Percentiles rank a stretch among this genome's conserved stretches.
Evolutionary conservation across 2,888 invertebrate genomes (phyloP).

Genomic region (Caenorhabditis sp.): DNA sequence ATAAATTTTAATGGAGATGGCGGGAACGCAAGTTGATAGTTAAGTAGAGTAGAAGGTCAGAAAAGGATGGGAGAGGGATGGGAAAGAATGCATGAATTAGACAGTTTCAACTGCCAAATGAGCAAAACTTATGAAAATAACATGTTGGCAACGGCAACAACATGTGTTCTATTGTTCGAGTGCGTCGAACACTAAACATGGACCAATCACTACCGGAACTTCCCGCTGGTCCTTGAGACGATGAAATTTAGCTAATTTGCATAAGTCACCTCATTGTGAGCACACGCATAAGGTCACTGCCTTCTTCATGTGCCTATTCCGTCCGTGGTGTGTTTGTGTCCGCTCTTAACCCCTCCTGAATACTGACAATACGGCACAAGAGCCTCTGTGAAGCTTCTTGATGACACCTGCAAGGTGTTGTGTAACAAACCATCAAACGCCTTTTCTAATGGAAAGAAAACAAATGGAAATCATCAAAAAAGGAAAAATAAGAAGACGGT

Average conservation of each 20-base stretch:
- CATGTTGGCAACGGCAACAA: conserved; percentile 40
- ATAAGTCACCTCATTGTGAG: conserved; percentile 61
- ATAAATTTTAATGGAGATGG: conserved; percentile 3
- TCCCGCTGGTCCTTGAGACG: conserved; percentile 51
- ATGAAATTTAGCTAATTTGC: conserved; percentile 62
- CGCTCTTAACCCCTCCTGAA: conserved; percentile 28
- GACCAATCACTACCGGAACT: conserved; percentile 61
- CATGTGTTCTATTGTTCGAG: conserved; percentile 49
- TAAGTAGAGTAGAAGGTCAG: background rate
- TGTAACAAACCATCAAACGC: conserved; percentile 41
- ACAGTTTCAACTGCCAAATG: no score
- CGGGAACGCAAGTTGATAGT: background rate
- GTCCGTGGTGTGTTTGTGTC: conserved; percentile 36
- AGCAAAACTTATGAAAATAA: background rate
- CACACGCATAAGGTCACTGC: conserved; percentile 48
- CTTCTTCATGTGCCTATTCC: conserved; percentile 24
- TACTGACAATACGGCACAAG: conserved; percentile 41
- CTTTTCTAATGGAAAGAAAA: conserved; percentile 41
- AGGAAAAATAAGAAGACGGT: conserved; percentile 23
- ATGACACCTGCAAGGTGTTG: conserved; percentile 60
- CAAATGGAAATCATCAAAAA: conserved; percentile 24
- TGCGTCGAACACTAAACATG: conserved; percentile 15
- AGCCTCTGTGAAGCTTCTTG: conserved; percentile 34
- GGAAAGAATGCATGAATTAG: no score
- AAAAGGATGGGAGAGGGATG: no score